Conservation (phyloP, 2,113 vertebrate species). For the Microcebus murinus region DNA sequence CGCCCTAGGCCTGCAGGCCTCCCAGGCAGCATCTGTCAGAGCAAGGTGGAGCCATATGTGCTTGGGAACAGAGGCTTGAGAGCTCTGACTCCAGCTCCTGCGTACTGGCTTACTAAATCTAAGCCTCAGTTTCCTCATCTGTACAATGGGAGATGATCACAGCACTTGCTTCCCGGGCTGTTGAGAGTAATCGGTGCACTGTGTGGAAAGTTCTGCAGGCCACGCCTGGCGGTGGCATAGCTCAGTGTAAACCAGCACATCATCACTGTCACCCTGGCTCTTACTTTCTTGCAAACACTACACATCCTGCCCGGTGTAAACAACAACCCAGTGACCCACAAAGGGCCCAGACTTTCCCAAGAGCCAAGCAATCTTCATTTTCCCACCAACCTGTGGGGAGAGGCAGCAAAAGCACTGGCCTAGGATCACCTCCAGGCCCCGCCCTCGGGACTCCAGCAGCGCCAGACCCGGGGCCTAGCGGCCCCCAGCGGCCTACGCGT, state of each 20-base stretch:
- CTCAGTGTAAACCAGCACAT: background rate
- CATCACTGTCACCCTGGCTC: background rate
- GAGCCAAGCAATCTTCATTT: background rate
- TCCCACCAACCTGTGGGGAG: background rate
- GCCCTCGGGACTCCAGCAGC: background rate
- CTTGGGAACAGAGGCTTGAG: background rate
- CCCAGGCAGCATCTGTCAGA: accelerated
- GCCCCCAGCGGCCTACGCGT: background rate
- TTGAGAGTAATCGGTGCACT: accelerated
- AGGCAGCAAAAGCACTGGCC: background rate
- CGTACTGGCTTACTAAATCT: background rate
- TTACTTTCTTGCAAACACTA: background rate
- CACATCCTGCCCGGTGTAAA: background rate
- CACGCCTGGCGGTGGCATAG: background rate
- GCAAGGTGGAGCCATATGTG: accelerated
- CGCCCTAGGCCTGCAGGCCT: accelerated
- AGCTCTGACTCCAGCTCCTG: background rate
- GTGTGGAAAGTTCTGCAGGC: no score
- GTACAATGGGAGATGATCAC: background rate
- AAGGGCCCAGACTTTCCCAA: background rate
- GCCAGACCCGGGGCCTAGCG: background rate
- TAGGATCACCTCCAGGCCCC: accelerated
- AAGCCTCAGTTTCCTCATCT: background rate
- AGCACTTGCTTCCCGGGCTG: background rate
- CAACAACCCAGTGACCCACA: background rate